phyloP scores from a whole-genome alignment of 2,113 vertebrate species.

The Blennius ocellaris region DNA sequence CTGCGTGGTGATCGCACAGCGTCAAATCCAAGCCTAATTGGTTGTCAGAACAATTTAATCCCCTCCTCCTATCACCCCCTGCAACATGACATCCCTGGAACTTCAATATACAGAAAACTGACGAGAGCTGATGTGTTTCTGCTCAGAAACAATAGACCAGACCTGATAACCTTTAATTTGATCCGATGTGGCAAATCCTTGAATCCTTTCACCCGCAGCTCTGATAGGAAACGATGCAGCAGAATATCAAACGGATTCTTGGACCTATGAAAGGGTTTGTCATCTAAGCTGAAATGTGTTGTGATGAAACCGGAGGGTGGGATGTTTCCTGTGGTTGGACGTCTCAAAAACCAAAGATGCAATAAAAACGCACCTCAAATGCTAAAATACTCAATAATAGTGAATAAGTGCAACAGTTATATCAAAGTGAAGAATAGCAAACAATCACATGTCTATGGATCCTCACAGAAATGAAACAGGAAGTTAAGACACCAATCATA shows the following conservation, averaged over 20 bases:
- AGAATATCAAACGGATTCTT: neutral
- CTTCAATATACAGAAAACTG: slow-evolving; percentile 40
- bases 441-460: too few species aligned
- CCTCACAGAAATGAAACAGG: too few species aligned
- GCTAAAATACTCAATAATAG: too few species aligned
- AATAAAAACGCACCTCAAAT: too few species aligned
- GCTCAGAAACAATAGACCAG: slow-evolving; percentile 27
- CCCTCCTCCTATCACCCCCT: slow-evolving; percentile 21
- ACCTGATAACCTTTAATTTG: slow-evolving; percentile 26
- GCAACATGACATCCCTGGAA: slow-evolving; percentile 54
- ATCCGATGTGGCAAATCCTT: slow-evolving; percentile 39
- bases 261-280: too few species aligned
- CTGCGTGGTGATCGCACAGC: slow-evolving; percentile 39
- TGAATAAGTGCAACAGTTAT: too few species aligned
- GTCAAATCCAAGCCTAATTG: slow-evolving; percentile 75
- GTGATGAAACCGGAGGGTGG: too few species aligned
- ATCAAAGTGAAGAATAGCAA: too few species aligned
- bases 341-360: too few species aligned
- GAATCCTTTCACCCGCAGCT: slow-evolving; percentile 3
- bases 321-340: too few species aligned
- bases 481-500: too few species aligned
- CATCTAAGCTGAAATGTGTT: too few species aligned
- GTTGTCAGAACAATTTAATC: slow-evolving; percentile 75
- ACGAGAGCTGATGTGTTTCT: neutral
- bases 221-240: neutral